Conservation (phyloP, 2,797 vertebrate species). For the Chelidonichthys spinosus region DNA sequence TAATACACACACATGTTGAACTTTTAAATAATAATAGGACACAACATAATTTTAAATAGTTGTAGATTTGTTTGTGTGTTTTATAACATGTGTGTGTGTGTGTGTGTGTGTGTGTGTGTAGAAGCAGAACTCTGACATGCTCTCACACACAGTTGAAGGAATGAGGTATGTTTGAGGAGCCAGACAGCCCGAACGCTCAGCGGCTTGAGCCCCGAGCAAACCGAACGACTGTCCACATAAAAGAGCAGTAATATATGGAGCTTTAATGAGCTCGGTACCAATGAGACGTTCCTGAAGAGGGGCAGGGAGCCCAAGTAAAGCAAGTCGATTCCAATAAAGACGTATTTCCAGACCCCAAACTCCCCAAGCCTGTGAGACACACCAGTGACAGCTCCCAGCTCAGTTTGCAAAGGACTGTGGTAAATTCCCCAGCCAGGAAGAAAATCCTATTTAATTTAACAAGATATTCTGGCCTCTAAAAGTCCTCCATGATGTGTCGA, state of each 20-base stretch:
- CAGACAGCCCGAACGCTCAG: constrained; percentile 32
- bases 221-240: constrained; percentile 68
- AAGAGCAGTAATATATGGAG: constrained; percentile 67
- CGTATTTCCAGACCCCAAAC: constrained; percentile 74
- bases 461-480: constrained; percentile 80
- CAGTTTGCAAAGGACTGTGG: constrained; percentile 78
- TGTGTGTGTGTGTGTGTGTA: not conserved
- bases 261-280: constrained; percentile 75
- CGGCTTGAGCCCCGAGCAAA: constrained; percentile 36
- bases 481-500: constrained; percentile 74
- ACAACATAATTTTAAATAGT: not conserved
- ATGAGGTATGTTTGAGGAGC: constrained; percentile 31
- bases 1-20: not conserved
- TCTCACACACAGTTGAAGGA: constrained; percentile 26
- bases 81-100: constrained; percentile 1
- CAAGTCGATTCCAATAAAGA: constrained; percentile 74
- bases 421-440: constrained; percentile 78
- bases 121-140: constrained; percentile 2
- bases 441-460: constrained; percentile 87
- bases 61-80: constrained; percentile 9
- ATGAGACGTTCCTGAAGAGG: constrained; percentile 70
- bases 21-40: not conserved
- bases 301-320: constrained; percentile 76
- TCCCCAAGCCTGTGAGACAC: constrained; percentile 66
- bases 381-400: constrained; percentile 79